Evolutionary conservation across 2,888 invertebrate genomes (phyloP).

Genomic region (Pemphredon lugubris): DNA sequence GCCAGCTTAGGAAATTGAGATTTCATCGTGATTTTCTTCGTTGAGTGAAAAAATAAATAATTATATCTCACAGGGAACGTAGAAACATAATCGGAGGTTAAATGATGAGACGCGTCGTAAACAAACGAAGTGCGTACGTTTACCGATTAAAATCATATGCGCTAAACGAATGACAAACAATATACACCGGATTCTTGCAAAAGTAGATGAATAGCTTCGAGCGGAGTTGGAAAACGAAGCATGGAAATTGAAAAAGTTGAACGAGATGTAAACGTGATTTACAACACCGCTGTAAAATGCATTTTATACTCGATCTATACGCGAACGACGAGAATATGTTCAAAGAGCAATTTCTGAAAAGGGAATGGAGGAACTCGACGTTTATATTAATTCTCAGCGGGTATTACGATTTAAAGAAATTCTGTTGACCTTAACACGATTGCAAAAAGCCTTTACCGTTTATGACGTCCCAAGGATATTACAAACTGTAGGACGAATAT

Average conservation of each 20-base stretch:
- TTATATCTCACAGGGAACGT: too few species aligned
- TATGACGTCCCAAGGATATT: too few species aligned
- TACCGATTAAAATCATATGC: too few species aligned
- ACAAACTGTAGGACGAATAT: background rate
- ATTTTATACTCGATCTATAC: background rate
- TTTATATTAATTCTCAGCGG: background rate
- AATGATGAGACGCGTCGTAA: too few species aligned
- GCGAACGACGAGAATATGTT: background rate
- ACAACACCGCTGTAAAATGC: background rate
- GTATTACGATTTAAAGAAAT: background rate
- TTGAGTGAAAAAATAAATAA: too few species aligned
- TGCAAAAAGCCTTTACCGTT: background rate
- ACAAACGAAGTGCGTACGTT: too few species aligned
- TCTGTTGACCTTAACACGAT: background rate
- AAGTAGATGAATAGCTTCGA: too few species aligned
- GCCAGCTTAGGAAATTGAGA: too few species aligned
- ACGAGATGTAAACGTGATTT: background rate
- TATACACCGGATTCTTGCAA: too few species aligned
- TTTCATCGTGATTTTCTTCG: too few species aligned
- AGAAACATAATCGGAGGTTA: too few species aligned
- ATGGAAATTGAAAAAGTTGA: background rate
- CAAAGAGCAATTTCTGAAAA: background rate
- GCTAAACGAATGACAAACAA: too few species aligned
- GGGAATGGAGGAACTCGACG: background rate
- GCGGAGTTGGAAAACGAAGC: background rate